Evolutionary conservation across 2,888 invertebrate species (phyloP), one percentile per base, ranked within the genome.

Genomic region (Meliscaeva auricollis): DNA sequence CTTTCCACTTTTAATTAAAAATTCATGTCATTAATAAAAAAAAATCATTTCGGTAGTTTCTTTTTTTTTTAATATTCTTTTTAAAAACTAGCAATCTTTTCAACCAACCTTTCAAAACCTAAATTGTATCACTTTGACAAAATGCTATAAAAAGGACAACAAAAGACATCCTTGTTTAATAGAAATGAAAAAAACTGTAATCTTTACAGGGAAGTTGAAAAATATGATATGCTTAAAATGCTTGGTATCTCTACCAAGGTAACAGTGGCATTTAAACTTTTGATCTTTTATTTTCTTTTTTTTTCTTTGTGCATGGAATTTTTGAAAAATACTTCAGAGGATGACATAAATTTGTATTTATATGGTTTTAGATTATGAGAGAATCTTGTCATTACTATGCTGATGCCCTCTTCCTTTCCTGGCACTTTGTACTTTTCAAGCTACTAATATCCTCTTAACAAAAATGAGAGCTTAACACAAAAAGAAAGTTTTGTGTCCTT

Each of bases 401-500:
- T 32, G 3, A 48, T 26, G 26, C 26, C 4, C 26, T 26, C 4
- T 3, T 26, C 4, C 4, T 26, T 26, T 26, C 9, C 13, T 3
- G 3, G 9, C 3, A 26, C 3, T 3, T 2, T 3, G 13, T 1
- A 11, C 52, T 41, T 38, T 30, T 56, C 62, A 62, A 56, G 69
- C 64, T 64, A 70, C 50, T 64, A 17, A 64, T 58, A 30, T 35
- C 15, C 32, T 17, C 17, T 52, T 13, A 48, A 44, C 2, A 60
- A 68, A 75, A 76, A 41, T 64, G 60, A 17, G 64, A 74, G 13
- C 9, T 38, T 1, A 38, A 38, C 69, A 52, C 26, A 54, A 44
- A 79, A 17, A 58, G 5, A 17, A 58, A 41, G 50, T 2, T 35
- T 66, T 66, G 30, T 70, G 56, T 32, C 74, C n/a, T 64, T 50